These are phyloP conservation scores for Trachops cirrhosus DNA, from an alignment of 2,797 vertebrate genomes.

Conservation along the genomic window DNA sequence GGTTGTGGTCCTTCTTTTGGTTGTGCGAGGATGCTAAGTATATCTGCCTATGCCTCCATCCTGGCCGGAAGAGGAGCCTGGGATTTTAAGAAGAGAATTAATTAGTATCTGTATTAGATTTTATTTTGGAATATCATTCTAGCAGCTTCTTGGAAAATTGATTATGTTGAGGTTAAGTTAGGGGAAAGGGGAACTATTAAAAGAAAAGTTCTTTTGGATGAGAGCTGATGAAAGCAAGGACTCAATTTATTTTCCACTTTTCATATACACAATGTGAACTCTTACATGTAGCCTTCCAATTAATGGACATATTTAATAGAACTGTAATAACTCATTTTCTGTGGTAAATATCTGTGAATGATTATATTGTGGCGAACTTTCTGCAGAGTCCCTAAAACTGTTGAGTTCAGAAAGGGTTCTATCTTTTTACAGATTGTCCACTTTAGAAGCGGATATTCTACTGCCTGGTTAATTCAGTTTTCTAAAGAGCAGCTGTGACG, in stretches of 20 bases:
- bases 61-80: background rate
- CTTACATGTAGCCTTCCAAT: background rate
- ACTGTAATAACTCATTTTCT: background rate
- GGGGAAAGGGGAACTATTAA: background rate
- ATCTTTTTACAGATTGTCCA: background rate
- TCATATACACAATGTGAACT: background rate
- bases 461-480: background rate
- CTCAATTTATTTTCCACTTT: background rate
- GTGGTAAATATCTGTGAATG: background rate
- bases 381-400: background rate
- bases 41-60: too few relatives aligned
- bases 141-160: conserved; percentile 18
- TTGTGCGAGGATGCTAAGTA: too few relatives aligned
- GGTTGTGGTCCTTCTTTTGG: too few relatives aligned
- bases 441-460: background rate
- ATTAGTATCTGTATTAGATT: conserved; percentile 3
- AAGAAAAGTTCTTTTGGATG: background rate
- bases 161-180: background rate
- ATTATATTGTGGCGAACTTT: background rate
- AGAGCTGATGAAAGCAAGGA: background rate
- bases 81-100: background rate
- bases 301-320: background rate
- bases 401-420: background rate
- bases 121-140: conserved; percentile 19
- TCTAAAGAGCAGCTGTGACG: background rate